Evolutionary conservation across 2,888 invertebrate species (phyloP), one percentile per base, ranked within the genome.

Genomic region (Merodon equestris): DNA sequence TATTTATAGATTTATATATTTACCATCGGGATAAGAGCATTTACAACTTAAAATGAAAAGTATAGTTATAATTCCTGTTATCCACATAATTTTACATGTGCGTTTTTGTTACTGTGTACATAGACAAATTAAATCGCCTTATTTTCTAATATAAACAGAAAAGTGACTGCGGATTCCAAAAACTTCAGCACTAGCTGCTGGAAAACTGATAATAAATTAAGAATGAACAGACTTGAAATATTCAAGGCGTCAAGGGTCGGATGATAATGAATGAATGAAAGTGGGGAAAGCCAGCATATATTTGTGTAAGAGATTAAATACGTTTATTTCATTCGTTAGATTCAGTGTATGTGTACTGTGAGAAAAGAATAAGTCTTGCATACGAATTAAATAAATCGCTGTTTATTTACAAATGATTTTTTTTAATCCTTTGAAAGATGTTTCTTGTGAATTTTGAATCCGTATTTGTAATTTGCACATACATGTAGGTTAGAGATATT

Each of bases 241-340:
- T 63, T 63, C 53, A 57, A 73, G 44, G 61, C 73, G 58, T 74
- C 79, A 79, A 70, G 79, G 79, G 79, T 79, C 74, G 54, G 34
- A 40, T 27, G 74, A 60, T 64, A 68, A 58, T 53, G 44, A 74
- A 45, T 44, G 34, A 48, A 9, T 18, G 40, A 34, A 48, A 40
- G 40, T 50, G 27, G 42, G 42, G 13, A 48, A 54, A 54, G 54
- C 14, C 15, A 44, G 56, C 45, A 64, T 38, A 54, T 19, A 71
- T 61, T 60, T 34, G 60, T 61, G 34, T 34, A 44, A 27, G 27
- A 27, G 27, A 27, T 27, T 27, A 27, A 15, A 40, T 42, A 58
- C 38, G 51, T 44, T 66, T 36, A 53, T 14, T 27, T 10, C 36
- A 12, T 19, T 17, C 68, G 61, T 7, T 27, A 27, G 27, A 7